Evolutionary conservation across 2,113 vertebrate genomes (phyloP).

Genomic region (Lipophrys pholis): DNA sequence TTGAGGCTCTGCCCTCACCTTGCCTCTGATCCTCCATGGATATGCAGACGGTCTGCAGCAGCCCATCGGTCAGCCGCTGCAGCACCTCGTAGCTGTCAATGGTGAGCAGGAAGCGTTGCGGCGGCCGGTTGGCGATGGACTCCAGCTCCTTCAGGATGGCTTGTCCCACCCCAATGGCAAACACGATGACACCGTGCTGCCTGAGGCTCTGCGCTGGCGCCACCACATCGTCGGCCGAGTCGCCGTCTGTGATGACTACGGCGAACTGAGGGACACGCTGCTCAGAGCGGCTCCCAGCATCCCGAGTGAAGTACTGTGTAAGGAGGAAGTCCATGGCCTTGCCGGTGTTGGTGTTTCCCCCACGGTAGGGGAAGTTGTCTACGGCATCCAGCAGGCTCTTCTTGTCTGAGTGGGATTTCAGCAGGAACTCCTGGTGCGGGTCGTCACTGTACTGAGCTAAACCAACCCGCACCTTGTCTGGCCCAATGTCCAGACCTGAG

Average conservation of each 20-base stretch:
- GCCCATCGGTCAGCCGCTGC: constrained; percentile 53
- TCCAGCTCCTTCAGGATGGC: constrained; percentile 67
- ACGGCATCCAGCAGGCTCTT: constrained; percentile 76
- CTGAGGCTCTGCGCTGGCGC: constrained; percentile 73
- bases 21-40: constrained; percentile 79
- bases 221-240: constrained; percentile 79
- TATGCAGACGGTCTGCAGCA: constrained; percentile 81
- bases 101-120: constrained; percentile 76
- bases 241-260: constrained; percentile 86
- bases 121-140: constrained; percentile 83
- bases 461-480: constrained; percentile 80
- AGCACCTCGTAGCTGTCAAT: constrained; percentile 78
- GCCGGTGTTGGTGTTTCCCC: constrained; percentile 80
- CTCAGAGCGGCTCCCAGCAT: constrained; percentile 73
- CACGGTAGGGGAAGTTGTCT: constrained; percentile 68
- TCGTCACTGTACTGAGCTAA: constrained; percentile 84
- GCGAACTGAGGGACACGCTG: constrained; percentile 83
- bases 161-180: constrained; percentile 80
- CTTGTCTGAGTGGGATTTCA: constrained; percentile 81
- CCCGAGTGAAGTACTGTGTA: constrained; percentile 73
- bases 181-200: constrained; percentile 79
- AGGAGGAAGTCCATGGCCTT: constrained; percentile 83
- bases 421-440: constrained; percentile 76
- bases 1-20: constrained; percentile 48
- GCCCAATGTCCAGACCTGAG: constrained; percentile 80